Base-by-base conservation (phyloP, 2,888 invertebrate genomes). In the Quadroppia sp. region DNA sequence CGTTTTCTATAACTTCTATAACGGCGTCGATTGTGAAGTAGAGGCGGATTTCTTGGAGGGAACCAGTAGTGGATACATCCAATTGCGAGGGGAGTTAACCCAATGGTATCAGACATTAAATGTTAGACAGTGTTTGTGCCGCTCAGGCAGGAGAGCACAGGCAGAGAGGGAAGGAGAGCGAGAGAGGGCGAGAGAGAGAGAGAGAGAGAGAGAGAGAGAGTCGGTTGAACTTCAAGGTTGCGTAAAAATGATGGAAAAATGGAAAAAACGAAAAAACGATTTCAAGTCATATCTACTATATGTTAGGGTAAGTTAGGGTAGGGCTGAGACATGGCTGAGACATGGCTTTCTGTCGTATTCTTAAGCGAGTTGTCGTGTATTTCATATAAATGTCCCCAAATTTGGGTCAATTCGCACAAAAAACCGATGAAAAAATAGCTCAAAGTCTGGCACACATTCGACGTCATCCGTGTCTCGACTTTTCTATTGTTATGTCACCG, bases 381-480 rank as follows among this genome's bases (percentile, higher is more conserved):
- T 69, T 69, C n/a, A 69, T 69, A 69, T 45, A 45, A 67, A 69
- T 15, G 69, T 69, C 11, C n/a, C 15, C n/a, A 36, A 69, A 69
- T 45, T 45, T 45, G 25, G 69, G 69, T 69, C 69, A 69, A 42
- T 50, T 32, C 59, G 69, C 69, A 69, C 69, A 69, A 69, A 69
- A 69, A 69, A 25, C 69, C 25, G 69, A 69, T 15, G 20, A 32
- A 64, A 59, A 64, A 64, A 48, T 48, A 48, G 61, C 20, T 20
- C 28, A 36, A 69, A 69, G 69, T 69, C 69, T 69, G 69, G 69
- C 69, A 69, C 69, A 69, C 69, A 69, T 69, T 69, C 69, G 69
- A 69, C 69, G 69, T 69, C 69, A 69, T 69, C 69, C 69, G 11
- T 69, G 69, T 69, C 69, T 69, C 69, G 69, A 69, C 69, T 69